phyloP scores from a whole-genome alignment of 2,888 invertebrate species.

The Augochlorella aurata region DNA sequence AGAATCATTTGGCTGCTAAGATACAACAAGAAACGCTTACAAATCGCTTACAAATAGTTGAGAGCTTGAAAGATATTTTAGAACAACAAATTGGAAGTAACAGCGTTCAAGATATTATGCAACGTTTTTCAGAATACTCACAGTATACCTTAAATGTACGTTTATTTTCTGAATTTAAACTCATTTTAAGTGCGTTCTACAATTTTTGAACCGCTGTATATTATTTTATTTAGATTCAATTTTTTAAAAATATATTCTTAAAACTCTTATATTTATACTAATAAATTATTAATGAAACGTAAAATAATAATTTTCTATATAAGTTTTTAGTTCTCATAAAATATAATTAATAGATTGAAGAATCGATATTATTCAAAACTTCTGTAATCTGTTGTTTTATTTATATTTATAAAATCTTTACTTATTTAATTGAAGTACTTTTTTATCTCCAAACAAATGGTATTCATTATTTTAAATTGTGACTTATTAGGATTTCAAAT shows the following conservation, averaged over 20 bases:
- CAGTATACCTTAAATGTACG: conserved; percentile 73
- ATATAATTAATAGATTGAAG: not conserved
- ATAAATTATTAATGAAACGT: too few species aligned
- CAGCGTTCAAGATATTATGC: conserved; percentile 73
- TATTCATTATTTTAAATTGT: not conserved
- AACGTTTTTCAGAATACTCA: conserved; percentile 74
- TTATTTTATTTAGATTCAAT: not conserved
- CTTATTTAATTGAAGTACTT: not conserved
- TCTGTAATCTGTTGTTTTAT: not conserved
- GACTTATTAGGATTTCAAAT: conserved; percentile 71
- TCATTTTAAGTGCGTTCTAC: not conserved
- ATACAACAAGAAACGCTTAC: conserved; percentile 72
- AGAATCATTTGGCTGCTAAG: conserved; percentile 65
- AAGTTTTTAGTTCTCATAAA: not conserved
- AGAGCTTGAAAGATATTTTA: conserved; percentile 75
- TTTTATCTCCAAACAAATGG: not conserved
- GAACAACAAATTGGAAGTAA: conserved; percentile 77
- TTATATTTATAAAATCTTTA: not conserved
- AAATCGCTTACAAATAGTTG: conserved; percentile 75
- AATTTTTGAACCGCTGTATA: not conserved
- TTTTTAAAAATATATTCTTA: not conserved
- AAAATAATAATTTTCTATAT: not conserved
- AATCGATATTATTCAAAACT: not conserved
- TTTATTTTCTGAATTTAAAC: conserved; percentile 13
- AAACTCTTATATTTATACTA: too few species aligned